Base-by-base conservation (phyloP, 2,113 vertebrate species). In the Varanus komodoensis region DNA sequence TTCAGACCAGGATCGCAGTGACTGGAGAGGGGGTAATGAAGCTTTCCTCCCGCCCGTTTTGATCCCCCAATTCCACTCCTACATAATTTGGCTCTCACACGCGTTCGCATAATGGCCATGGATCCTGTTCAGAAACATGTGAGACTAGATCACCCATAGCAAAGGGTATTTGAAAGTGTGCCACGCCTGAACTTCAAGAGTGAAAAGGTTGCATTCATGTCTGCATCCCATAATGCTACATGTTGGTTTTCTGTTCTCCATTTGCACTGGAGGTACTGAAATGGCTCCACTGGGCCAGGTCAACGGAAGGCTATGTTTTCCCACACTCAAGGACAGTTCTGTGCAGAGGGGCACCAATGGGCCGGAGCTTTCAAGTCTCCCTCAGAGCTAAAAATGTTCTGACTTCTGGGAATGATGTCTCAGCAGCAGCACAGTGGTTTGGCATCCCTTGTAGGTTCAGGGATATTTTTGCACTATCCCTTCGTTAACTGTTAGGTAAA, bases 351-450 rank as follows among this genome's bases (percentile, higher is more conserved):
- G 38, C 27, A 87, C 67, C 71, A 32, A 32, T 17, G 67, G 75
- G 75, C 44, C 64, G 81, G 57, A 54, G 19, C 34, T 82, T 77
- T 92, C 85, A 89, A 81, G 52, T 77, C 52, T 91, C 44, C n/a
- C 61, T 7, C 44, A 79, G 87, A 80, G 79, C 48, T 84, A 82
- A 92, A 77, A 93, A 86, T 80, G 82, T 87, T 68, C n/a, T 81
- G 67, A 67, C 23, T 52, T 29, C 84, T 82, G 61, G 87, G 84
- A 93, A 91, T 8, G 17, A 84, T 93, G 88, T 38, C 77, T 91
- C 89, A 87, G 74, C 64, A 73, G 48, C 44, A n/a, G 88, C 68
- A 78, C 27, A 71, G 77, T 91, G 91, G 92, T 91, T 93, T 95
- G 95, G 95, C 94, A 44, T 7, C 29, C 32, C 8, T 5, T 73